Base-by-base conservation (phyloP, 2,797 vertebrate genomes). In the Phataginus tricuspis region DNA sequence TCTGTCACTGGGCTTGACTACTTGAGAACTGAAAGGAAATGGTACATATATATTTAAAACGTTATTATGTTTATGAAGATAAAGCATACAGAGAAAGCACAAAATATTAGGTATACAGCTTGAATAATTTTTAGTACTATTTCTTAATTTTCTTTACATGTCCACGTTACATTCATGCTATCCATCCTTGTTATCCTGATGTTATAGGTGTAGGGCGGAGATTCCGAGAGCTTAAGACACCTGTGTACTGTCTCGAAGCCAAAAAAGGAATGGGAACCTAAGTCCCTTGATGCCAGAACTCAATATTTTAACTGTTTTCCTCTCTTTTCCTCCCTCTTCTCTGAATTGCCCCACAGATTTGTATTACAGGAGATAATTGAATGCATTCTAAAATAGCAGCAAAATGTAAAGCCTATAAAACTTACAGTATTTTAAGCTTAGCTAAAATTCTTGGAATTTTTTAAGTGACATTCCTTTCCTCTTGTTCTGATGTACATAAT, bases 401-500 rank as follows among this genome's bases (percentile, higher is more conserved):
- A 86, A 64, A 71, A 78, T 66, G 11, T 59, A 66, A 90, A 92
- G 57, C 71, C 64, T 77, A 64, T 83, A 66, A 64, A 61, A 0
- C 15, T 37, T 69, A 15, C 5, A 53, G 11, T 71, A 69, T 90
- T 55, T 94, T 71, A 82, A 61, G 29, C 57, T 86, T 92, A 61
- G 59, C 59, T 49, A 68, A 79, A 91, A 88, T 69, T 93, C 42
- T 80, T 71, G 27, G 49, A 83, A 95, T 86, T 96, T 42, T 23
- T 92, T 83, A 94, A 86, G 82, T 34, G 80, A 19, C 53, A 71
- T 64, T 93, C 37, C 23, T 37, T 89, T 79, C 49, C 55, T 75
- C 25, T 51, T 57, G 19, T 90, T 93, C n/a, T 87, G 53, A 64
- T 77, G 29, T 66, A 19, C 27, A 34, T 68, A 69, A 63, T 80